phyloP scores from a whole-genome alignment of 2,113 vertebrate species.

The Urocitellus parryii region DNA sequence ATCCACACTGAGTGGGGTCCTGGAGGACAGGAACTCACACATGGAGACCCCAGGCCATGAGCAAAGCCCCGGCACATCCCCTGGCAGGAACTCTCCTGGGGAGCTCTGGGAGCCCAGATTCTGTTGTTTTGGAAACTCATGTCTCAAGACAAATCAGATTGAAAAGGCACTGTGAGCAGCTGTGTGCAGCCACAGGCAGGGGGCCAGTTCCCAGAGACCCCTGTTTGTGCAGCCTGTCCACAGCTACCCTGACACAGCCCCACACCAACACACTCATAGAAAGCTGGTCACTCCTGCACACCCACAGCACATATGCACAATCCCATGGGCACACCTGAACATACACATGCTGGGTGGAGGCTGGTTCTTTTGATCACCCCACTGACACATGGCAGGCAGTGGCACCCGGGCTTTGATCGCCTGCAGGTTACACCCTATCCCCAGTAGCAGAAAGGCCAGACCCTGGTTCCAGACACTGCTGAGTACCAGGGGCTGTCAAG shows the following conservation, averaged over 20 bases:
- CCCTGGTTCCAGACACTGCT: background rate
- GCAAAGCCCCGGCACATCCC: background rate
- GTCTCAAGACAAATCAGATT: background rate
- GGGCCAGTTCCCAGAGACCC: background rate
- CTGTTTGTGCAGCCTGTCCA: background rate
- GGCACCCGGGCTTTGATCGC: background rate
- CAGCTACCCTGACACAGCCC: background rate
- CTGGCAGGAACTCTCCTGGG: background rate
- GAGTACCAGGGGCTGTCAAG: background rate
- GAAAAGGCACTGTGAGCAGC: background rate
- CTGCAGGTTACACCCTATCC: background rate
- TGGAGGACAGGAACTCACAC: background rate
- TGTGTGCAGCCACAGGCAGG: constrained; percentile 46
- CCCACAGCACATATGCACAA: background rate
- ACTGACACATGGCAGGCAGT: background rate
- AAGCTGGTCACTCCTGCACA: background rate
- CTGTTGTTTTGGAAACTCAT: background rate
- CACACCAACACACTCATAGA: background rate
- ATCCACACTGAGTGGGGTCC: background rate
- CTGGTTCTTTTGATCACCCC: background rate
- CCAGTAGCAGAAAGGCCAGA: background rate
- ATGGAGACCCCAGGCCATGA: fast-evolving
- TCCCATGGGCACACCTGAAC: background rate
- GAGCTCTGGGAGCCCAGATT: background rate
- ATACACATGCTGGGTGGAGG: no score